Evolutionary conservation across 2,888 invertebrate species (phyloP).

Genomic region (Lepidochrysops patricia): DNA sequence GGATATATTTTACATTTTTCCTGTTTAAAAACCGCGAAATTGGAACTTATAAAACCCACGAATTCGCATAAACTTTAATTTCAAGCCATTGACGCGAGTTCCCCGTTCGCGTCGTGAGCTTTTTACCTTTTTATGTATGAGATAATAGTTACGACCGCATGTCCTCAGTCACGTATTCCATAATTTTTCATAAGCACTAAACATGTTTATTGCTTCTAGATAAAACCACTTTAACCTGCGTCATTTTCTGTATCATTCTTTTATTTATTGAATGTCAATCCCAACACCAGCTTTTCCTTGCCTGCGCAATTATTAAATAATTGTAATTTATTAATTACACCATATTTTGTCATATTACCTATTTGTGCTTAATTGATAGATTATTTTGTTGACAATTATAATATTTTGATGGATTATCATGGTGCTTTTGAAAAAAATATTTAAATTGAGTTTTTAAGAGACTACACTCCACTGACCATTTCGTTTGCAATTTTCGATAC

Average conservation of each 20-base stretch:
- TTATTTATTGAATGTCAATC: neutral
- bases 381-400: neutral
- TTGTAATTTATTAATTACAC: neutral
- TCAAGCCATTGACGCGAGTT: neutral
- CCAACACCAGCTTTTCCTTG: neutral
- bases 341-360: neutral
- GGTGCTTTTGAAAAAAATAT: too few relatives aligned
- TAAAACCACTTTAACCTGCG: constrained; percentile 14
- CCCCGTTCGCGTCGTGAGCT: neutral
- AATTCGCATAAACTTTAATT: too few relatives aligned
- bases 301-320: neutral
- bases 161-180: neutral
- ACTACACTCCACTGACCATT: neutral
- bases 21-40: too few relatives aligned
- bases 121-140: neutral
- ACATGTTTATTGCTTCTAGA: constrained; percentile 1
- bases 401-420: neutral
- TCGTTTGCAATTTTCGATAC: neutral
- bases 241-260: neutral
- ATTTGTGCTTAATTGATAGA: neutral
- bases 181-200: neutral
- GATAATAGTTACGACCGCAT: neutral
- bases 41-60: too few relatives aligned
- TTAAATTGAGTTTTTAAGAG: too few relatives aligned
- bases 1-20: too few relatives aligned